Conservation (phyloP, 2,113 vertebrate species). For the Cyanoderma ruficeps region DNA sequence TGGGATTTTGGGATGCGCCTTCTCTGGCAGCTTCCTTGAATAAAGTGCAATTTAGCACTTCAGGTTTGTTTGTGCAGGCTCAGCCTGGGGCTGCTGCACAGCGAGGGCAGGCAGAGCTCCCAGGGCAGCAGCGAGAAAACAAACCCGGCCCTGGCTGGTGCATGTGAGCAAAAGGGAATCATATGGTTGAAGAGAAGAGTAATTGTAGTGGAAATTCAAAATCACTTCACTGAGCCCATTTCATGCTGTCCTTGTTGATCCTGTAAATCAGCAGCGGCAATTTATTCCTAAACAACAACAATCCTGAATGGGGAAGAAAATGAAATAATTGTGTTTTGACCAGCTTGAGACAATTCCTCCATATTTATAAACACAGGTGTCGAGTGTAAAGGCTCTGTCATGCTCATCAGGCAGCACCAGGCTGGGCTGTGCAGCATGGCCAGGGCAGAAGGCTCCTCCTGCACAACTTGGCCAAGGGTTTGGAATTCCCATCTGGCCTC, state of each 20-base stretch:
- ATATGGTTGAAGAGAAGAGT: constrained; percentile 72
- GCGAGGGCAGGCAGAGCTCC: neutral
- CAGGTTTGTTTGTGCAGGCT: neutral
- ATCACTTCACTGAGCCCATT: constrained; percentile 74
- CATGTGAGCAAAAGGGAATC: constrained; percentile 63
- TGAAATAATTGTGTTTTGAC: constrained; percentile 75
- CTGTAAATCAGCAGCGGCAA: constrained; percentile 70
- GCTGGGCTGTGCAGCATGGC: accelerated
- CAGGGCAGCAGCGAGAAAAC: constrained; percentile 1
- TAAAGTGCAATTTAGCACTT: constrained; percentile 2
- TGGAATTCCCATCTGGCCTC: neutral
- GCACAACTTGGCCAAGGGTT: neutral
- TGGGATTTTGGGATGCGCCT: neutral
- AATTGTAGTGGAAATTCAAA: constrained; percentile 77
- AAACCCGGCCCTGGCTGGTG: constrained; percentile 15
- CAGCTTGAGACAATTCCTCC: constrained; percentile 56
- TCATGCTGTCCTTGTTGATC: constrained; percentile 63
- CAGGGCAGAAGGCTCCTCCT: neutral
- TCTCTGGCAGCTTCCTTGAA: neutral
- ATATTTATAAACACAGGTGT: constrained; percentile 23
- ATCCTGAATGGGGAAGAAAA: constrained; percentile 60
- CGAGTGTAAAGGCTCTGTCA: neutral
- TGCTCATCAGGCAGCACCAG: neutral
- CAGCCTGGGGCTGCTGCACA: neutral
- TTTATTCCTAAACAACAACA: constrained; percentile 75